Evolutionary conservation across 2,888 invertebrate genomes (phyloP).

Genomic region (Unio delphinus): DNA sequence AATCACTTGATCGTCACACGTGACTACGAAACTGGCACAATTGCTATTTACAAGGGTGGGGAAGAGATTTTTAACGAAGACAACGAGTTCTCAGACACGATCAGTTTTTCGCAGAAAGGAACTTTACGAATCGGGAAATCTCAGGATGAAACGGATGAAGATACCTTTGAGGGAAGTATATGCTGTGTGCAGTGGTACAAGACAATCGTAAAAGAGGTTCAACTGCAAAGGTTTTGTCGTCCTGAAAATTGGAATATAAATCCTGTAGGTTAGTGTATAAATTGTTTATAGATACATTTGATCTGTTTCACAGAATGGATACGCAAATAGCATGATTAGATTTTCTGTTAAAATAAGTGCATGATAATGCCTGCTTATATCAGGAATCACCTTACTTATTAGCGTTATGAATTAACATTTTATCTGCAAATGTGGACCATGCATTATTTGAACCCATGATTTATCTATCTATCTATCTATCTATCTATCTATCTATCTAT

Average conservation of each 20-base stretch:
- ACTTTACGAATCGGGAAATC: constrained; percentile 32
- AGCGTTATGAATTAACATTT: too few relatives aligned
- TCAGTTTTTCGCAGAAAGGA: constrained; percentile 30
- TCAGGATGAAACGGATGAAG: constrained; percentile 30
- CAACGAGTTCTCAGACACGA: constrained; percentile 36
- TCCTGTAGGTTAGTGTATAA: too few relatives aligned
- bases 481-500: too few relatives aligned
- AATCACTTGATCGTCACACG: constrained; percentile 30
- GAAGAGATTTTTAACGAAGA: constrained; percentile 31
- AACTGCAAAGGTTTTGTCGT: constrained; percentile 12
- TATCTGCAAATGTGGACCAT: too few relatives aligned
- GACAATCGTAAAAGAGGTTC: constrained; percentile 2
- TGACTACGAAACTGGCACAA: constrained; percentile 25
- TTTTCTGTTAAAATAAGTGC: too few relatives aligned
- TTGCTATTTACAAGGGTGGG: constrained; percentile 25
- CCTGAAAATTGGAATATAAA: constrained; percentile 17
- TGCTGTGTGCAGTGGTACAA: constrained; percentile 30
- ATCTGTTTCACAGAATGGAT: too few relatives aligned
- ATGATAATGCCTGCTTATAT: too few relatives aligned
- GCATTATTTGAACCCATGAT: too few relatives aligned
- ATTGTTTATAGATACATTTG: too few relatives aligned
- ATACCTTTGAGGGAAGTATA: constrained; percentile 23
- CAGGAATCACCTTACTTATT: too few relatives aligned
- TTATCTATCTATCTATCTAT: too few relatives aligned
- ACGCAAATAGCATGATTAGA: too few relatives aligned